A percentile compares a stretch with the other conserved stretches of the same genome.
These are phyloP conservation scores for Diabrotica undecimpunctata DNA, from an alignment of 1,140 invertebrate species.

Conservation along the genomic window DNA sequence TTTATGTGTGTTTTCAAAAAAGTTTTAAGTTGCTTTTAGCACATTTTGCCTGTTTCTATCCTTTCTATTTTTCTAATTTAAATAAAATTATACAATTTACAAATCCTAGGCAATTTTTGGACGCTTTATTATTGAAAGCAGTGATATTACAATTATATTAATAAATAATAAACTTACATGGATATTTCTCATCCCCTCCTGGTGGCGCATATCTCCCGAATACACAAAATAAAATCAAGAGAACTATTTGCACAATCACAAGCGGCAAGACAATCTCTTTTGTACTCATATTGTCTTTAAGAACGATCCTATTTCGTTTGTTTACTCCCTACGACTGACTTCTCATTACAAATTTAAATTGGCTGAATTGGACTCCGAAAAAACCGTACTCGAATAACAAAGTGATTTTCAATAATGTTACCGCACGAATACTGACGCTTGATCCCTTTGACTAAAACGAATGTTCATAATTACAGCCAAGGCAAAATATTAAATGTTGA, in stretches of 20 bases:
- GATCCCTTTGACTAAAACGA: neutral
- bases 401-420: neutral
- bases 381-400: neutral
- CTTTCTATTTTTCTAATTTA: too few species aligned
- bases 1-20: too few species aligned
- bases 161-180: conserved; percentile 3
- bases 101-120: too few species aligned
- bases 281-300: neutral
- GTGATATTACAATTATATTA: too few species aligned
- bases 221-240: conserved; percentile 9
- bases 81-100: too few species aligned
- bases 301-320: neutral
- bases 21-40: too few species aligned
- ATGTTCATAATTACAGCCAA: neutral
- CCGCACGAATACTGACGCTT: neutral
- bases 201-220: neutral
- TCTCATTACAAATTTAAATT: neutral
- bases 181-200: conserved; percentile 6
- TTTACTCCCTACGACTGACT: neutral
- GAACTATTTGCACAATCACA: neutral
- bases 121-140: too few species aligned
- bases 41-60: too few species aligned
- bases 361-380: neutral
- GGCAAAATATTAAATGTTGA: neutral
- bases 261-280: conserved; percentile 2